Base-by-base conservation (phyloP, 1,140 invertebrate genomes). In the Drosophila suzukii region DNA sequence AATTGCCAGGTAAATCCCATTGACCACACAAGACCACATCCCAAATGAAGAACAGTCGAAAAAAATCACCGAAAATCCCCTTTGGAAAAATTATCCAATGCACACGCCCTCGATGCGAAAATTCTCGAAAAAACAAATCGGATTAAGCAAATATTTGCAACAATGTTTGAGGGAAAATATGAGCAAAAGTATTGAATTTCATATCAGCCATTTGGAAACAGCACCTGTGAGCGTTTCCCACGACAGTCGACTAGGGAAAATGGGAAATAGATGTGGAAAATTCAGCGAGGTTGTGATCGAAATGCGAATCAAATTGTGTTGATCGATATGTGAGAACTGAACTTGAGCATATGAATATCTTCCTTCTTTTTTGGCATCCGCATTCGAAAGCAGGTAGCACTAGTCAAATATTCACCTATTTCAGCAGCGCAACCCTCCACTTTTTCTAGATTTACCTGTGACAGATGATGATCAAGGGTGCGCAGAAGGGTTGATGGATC, bases 221-320 rank as follows among this genome's bases (percentile, higher is more conserved):
- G 44, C 82, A 86, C 82, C 82, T 86, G 82, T 86, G 62, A 11
- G n/a, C 15, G 46, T 51, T 86, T 86, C 82, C 82, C 82, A 86
- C 81, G 81, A 34, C 49, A 11, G 13, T 4, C n/a, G 8, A 20
- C 0, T 20, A 12, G 4, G 17, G 30, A 15, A 59, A 68, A 53
- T 24, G 24, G 24, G 49, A 51, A 51, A 50, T 50, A 24, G 24
- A 49, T 49, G 47, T 32, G 12, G 47, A 34, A 54, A 46, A 6
- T 47, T 30, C 4, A 51, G 44, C 10, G 24, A 65, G 71, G 72
- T 59, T 75, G 73, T 55, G 20, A 68, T 32, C 59, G 32, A 77
- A 82, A 82, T 88, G 82, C 83, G 82, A 86, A 88, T 86, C 82
- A 83, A 86, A 86, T 88, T 78, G 39, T 65, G 46, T 73, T 88